phyloP scores from a whole-genome alignment of 2,113 vertebrate genomes.

The Hydropotes inermis region DNA sequence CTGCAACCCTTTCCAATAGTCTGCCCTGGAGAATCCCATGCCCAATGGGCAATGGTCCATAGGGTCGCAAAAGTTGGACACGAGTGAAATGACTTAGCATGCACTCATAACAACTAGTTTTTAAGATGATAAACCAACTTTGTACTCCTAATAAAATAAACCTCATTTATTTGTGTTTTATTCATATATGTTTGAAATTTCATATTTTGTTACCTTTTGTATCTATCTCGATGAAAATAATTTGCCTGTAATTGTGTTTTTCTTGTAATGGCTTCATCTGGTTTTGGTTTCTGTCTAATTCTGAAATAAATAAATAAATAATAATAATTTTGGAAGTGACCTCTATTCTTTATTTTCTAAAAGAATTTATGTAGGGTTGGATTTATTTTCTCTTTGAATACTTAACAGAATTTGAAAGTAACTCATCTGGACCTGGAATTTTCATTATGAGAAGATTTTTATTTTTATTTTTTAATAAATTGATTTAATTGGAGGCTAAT shows the following conservation, averaged over 20 bases:
- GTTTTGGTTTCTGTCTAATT: not conserved
- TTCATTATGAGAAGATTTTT: not conserved
- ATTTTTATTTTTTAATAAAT: too few relatives aligned
- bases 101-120: too few relatives aligned
- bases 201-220: not conserved
- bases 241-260: not conserved
- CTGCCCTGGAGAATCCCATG: too few relatives aligned
- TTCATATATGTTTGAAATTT: not conserved
- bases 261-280: not conserved
- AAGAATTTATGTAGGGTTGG: not conserved
- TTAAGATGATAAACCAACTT: not conserved
- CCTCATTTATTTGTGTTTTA: not conserved
- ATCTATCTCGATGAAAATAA: not conserved
- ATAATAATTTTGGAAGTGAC: not conserved
- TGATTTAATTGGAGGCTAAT: too few relatives aligned
- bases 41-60: too few relatives aligned
- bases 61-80: too few relatives aligned
- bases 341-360: not conserved
- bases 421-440: not conserved
- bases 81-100: too few relatives aligned
- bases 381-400: not conserved
- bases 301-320: not conserved
- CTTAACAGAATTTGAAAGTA: not conserved
- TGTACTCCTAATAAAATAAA: not conserved
- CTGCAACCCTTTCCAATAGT: too few relatives aligned